phyloP scores from a whole-genome alignment of 2,113 vertebrate species.

The Xiphorhynchus elegans region DNA sequence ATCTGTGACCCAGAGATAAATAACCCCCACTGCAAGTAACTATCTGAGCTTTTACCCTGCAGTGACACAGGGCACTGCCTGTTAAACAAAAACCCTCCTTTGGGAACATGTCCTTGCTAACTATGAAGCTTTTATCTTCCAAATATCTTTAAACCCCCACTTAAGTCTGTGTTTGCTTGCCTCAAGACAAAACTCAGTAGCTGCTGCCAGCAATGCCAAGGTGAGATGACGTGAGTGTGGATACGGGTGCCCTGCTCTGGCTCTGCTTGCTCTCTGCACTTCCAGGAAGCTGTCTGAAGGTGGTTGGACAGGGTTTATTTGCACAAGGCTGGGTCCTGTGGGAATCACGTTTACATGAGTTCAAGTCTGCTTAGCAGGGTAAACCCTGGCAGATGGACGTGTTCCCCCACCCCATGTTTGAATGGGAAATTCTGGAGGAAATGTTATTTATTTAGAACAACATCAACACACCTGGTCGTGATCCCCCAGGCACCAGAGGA shows the following conservation, averaged over 20 bases:
- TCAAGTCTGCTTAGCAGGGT: neutral
- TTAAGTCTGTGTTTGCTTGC: neutral
- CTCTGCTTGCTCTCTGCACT: neutral
- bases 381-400: neutral
- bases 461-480: neutral
- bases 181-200: neutral
- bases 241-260: neutral
- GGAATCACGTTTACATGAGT: neutral
- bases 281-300: neutral
- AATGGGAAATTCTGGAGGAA: neutral
- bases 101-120: neutral
- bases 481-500: too few relatives aligned
- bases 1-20: neutral
- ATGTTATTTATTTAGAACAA: neutral
- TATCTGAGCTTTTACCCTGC: neutral
- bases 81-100: neutral
- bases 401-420: rapidly evolving
- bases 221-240: neutral
- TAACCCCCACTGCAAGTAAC: neutral
- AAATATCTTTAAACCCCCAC: neutral
- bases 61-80: neutral
- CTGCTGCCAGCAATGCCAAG: neutral
- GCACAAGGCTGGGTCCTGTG: neutral
- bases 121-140: slow-evolving; percentile 10
- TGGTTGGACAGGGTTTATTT: neutral